phyloP scores from a whole-genome alignment of 2,113 vertebrate genomes.

The Mola mola region DNA sequence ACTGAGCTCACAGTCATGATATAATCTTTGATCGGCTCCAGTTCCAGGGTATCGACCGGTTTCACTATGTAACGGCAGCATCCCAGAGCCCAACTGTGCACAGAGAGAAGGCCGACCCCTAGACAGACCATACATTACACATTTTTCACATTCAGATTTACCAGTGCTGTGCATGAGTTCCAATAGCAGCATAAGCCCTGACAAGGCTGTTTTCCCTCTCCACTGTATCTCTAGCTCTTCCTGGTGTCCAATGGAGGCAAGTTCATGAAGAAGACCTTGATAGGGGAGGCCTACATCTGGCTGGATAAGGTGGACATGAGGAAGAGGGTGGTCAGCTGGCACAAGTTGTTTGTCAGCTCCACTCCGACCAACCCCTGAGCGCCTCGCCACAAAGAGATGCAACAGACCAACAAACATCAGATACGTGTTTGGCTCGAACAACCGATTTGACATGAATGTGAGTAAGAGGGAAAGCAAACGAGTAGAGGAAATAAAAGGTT shows the following conservation, averaged over 20 bases:
- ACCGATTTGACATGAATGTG: background rate
- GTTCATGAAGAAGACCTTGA: conserved; percentile 99
- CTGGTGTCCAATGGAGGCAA: conserved; percentile 98
- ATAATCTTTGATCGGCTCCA: too few relatives aligned
- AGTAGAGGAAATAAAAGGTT: conserved; percentile 5
- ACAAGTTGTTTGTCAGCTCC: conserved; percentile 95
- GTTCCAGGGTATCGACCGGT: too few relatives aligned
- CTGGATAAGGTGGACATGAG: conserved; percentile 99
- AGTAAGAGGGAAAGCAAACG: background rate
- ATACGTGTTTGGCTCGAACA: conserved; percentile 4
- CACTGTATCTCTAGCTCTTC: conserved; percentile 84
- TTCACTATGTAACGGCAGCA: too few relatives aligned
- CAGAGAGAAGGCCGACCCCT: too few relatives aligned
- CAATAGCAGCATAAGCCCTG: too few relatives aligned
- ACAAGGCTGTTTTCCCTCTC: conserved; percentile 12
- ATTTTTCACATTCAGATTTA: too few relatives aligned
- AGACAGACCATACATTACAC: too few relatives aligned
- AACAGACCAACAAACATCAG: conserved; percentile 8
- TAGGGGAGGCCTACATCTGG: conserved; percentile 98
- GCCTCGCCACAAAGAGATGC: background rate
- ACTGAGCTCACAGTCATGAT: too few relatives aligned
- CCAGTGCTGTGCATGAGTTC: too few relatives aligned
- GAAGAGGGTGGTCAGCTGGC: conserved; percentile 98
- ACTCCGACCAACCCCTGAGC: conserved; percentile 86
- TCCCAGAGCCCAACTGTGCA: too few relatives aligned